Conservation (phyloP, 35 echinoderm and acorn worm genomes). For the Diadema setosum region DNA sequence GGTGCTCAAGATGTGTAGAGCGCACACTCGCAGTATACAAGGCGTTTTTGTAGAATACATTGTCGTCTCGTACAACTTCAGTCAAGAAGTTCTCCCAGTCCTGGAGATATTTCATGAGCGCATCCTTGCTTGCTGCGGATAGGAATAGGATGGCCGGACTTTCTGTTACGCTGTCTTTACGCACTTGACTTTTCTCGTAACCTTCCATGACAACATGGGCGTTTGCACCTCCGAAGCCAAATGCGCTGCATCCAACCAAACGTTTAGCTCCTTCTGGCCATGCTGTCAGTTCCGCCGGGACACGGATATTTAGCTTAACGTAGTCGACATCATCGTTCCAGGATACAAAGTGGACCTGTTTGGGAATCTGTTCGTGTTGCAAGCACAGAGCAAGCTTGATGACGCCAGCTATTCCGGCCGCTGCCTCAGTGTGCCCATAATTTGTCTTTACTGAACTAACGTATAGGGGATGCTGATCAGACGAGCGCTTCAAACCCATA, state of each 20-base stretch:
- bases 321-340: conserved; percentile 43
- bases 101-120: conserved; percentile 7
- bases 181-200: not conserved
- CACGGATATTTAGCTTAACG: conserved; percentile 22
- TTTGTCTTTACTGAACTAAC: conserved; percentile 89
- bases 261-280: conserved; percentile 26
- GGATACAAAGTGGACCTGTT: conserved; percentile 66
- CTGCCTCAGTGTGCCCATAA: too few species aligned
- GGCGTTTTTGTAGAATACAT: too few species aligned
- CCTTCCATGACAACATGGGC: conserved; percentile 66
- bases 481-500: not conserved
- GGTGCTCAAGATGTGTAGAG: too few species aligned
- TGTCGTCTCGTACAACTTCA: too few species aligned
- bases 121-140: conserved; percentile 52
- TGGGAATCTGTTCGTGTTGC: too few species aligned
- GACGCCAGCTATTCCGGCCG: too few species aligned
- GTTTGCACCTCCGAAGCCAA: conserved; percentile 82
- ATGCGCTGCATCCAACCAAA: conserved; percentile 49
- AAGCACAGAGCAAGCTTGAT: too few species aligned
- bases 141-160: conserved; percentile 27
- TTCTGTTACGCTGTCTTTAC: not conserved
- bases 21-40: too few species aligned
- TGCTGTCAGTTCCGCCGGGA: not conserved
- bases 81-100: too few species aligned
- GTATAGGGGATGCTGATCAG: conserved; percentile 13